Evolutionary conservation across 64 coral and sea anemone species (phyloP), one percentile per base, ranked within the genome.

Genomic region (Montipora efflorescens): DNA sequence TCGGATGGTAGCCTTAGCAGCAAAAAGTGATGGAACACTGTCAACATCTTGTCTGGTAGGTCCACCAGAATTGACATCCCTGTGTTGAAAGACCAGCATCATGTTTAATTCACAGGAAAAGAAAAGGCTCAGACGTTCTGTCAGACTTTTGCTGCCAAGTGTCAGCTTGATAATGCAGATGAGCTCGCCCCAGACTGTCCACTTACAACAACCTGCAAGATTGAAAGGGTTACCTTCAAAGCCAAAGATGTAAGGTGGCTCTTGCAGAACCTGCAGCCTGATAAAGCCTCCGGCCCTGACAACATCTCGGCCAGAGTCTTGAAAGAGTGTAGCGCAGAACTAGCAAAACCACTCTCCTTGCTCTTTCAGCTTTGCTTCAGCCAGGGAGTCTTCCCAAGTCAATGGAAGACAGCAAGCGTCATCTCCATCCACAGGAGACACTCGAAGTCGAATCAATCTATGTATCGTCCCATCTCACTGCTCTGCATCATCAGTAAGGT

Each of bases 381-480:
- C 69, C 69, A 76, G 25, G 74, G 74, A 76, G 74, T 76, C 74
- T 76, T 76, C 74, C 36, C 74, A 46, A 76, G 36, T 44, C 74
- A 46, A 46, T 76, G 74, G 74, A 76, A 76, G 23, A 45, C 23
- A 45, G 25, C 74, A 45, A 45, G 23, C 11, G 74, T 44, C 74
- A 46, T 76, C 22, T 1, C 74, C 36, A 46, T 76, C 74, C 74
- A 76, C 23, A 76, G 5, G 43, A 76, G 74, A 76, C 25, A 76
- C 23, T 76, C 59, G 59, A 76, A 76, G 11, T 76, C 92, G 16
- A 81, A 81, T 82, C 76, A 67, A 64, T 94, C 92, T 36, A 81
- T 89, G 85, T 89, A 92, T 76, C 78, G 90, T 55, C 90, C 90
- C 19, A 92, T 92, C 45, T 91, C 90, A 43, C 67, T 91, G 66